Percentiles rank a stretch among this genome's conserved stretches.
phyloP scores from a whole-genome alignment of 2,113 vertebrate genomes.

The Ailurus styani region DNA sequence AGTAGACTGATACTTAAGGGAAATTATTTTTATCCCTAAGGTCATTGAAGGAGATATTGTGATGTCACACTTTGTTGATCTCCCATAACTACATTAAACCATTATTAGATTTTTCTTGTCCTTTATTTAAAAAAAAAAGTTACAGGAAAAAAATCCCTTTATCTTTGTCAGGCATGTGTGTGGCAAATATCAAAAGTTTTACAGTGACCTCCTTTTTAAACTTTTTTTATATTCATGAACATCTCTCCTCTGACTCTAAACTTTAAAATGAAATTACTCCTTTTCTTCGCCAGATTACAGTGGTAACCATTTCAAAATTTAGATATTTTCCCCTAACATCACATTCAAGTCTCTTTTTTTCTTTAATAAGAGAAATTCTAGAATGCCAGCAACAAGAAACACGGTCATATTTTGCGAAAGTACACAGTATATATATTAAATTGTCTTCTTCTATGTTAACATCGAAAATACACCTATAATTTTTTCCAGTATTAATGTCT shows the following conservation, averaged over 20 bases:
- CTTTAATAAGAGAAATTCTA: slow-evolving; percentile 3
- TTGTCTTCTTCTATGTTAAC: slow-evolving; percentile 22
- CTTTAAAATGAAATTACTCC: slow-evolving; percentile 13
- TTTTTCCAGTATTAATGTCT: not conserved
- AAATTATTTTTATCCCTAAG: slow-evolving; percentile 73
- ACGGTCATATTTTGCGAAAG: slow-evolving; percentile 25
- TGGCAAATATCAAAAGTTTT: slow-evolving; percentile 66
- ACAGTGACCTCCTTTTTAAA: not conserved
- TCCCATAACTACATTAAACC: slow-evolving; percentile 67
- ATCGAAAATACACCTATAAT: slow-evolving; percentile 4
- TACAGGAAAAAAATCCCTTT: slow-evolving; percentile 62
- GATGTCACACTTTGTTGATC: slow-evolving; percentile 70
- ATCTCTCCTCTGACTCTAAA: not conserved
- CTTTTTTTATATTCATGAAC: not conserved
- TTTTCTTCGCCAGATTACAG: not conserved
- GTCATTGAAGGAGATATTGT: slow-evolving; percentile 65
- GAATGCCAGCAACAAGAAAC: not conserved
- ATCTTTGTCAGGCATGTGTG: slow-evolving; percentile 55
- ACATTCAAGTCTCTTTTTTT: not conserved
- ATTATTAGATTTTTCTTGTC: slow-evolving; percentile 73
- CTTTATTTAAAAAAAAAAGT: slow-evolving; percentile 52
- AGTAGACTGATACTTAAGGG: slow-evolving; percentile 63
- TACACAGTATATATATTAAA: not conserved
- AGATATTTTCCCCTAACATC: not conserved
- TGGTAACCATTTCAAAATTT: slow-evolving; percentile 13